Percentiles rank a stretch among this genome's conserved stretches.
phyloP scores from a whole-genome alignment of 2,113 vertebrate species.

The Labeo catla region DNA sequence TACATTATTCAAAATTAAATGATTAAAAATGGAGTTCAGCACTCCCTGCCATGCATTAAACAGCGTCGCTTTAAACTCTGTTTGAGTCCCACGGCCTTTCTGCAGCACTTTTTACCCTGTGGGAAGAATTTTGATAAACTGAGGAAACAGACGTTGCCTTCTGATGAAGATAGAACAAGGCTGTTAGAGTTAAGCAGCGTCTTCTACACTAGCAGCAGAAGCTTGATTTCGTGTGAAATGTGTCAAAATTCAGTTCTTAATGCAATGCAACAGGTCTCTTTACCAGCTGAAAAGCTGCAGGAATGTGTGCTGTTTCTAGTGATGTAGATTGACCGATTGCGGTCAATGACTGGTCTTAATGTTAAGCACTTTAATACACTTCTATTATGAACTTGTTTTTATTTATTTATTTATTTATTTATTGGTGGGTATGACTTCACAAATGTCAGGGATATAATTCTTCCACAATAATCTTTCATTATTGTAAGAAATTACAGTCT shows the following conservation, averaged over 20 bases:
- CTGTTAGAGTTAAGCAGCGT: background rate
- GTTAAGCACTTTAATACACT: too few species aligned
- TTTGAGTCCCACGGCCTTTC: background rate
- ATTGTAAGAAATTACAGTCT: too few species aligned
- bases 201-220: background rate
- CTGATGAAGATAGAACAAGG: background rate
- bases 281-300: background rate
- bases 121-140: background rate
- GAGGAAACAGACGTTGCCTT: background rate
- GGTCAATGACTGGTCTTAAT: too few species aligned
- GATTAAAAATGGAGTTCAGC: conserved; percentile 16
- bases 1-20: conserved; percentile 37
- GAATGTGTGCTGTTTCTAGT: background rate
- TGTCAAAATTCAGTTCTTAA: background rate
- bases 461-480: too few species aligned
- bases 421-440: too few species aligned
- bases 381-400: too few species aligned
- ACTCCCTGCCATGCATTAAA: conserved; percentile 5
- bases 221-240: background rate
- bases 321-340: too few species aligned
- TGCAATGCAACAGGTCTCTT: background rate
- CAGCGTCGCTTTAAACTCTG: background rate
- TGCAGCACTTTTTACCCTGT: background rate
- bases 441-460: too few species aligned
- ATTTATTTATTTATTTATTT: too few species aligned